These are phyloP conservation scores for Cromileptes altivelis DNA, from an alignment of 2,113 vertebrate genomes.

Conservation along the genomic window DNA sequence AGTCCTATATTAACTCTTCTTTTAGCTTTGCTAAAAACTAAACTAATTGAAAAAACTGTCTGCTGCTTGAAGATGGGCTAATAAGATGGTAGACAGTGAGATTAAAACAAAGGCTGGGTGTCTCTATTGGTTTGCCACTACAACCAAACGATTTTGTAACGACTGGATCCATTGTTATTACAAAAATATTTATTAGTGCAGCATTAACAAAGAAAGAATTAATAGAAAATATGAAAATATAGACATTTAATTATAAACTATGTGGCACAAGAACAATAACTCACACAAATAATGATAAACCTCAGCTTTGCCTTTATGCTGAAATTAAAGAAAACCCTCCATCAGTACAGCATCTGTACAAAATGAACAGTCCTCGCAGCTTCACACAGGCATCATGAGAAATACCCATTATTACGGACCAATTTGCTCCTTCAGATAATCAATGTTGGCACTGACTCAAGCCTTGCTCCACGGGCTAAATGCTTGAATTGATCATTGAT, in stretches of 20 bases:
- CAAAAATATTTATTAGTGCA: background rate
- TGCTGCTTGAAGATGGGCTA: too few species aligned
- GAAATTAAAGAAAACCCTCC: background rate
- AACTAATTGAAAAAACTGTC: too few species aligned
- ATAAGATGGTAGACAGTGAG: too few species aligned
- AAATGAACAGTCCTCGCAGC: conserved; percentile 37
- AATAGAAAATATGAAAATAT: too few species aligned
- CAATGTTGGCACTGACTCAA: conserved; percentile 73
- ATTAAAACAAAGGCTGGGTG: too few species aligned
- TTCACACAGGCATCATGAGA: conserved; percentile 54
- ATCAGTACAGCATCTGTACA: conserved; percentile 10
- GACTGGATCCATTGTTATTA: background rate
- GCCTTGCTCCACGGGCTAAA: conserved; percentile 72
- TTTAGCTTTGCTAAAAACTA: too few species aligned
- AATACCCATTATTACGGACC: conserved; percentile 74
- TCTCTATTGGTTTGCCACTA: too few species aligned
- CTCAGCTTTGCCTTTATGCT: conserved; percentile 13
- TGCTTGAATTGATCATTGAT: conserved; percentile 81
- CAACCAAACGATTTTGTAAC: too few species aligned
- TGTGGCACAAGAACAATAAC: background rate
- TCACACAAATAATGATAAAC: conserved; percentile 9
- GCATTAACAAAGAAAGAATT: background rate
- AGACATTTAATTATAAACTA: background rate
- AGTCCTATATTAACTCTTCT: too few species aligned
- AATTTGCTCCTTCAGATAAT: conserved; percentile 77